phyloP scores from a whole-genome alignment of 2,797 vertebrate genomes.

The Cetoscarus ocellatus region DNA sequence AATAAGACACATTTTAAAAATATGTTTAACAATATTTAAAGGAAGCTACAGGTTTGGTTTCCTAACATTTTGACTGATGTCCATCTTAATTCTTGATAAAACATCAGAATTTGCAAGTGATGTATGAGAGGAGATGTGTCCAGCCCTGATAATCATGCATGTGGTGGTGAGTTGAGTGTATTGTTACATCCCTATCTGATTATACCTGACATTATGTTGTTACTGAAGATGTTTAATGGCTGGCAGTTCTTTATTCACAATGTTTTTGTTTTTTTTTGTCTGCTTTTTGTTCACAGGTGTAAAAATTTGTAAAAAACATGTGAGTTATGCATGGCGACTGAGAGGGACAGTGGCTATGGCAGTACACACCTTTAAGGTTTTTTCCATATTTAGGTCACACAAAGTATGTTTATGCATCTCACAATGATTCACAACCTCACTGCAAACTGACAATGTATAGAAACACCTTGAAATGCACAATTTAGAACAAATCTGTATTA shows the following conservation, averaged over 20 bases:
- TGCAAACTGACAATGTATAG: constrained; percentile 46
- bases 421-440: constrained; percentile 33
- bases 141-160: too few species aligned
- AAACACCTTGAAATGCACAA: constrained; percentile 53
- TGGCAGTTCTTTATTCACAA: constrained; percentile 4
- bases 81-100: too few species aligned
- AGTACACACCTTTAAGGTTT: constrained; percentile 18
- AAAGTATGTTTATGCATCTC: constrained; percentile 21
- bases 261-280: constrained; percentile 11
- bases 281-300: constrained; percentile 23
- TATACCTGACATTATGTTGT: constrained; percentile 3
- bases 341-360: constrained; percentile 31
- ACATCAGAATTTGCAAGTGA: too few species aligned
- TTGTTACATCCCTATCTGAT: background rate
- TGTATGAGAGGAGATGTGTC: too few species aligned
- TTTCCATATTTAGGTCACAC: constrained; percentile 38
- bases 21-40: too few species aligned
- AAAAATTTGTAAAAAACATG: constrained; percentile 29
- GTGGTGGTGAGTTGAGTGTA: too few species aligned
- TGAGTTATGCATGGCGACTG: constrained; percentile 54
- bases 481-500: constrained; percentile 65
- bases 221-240: background rate
- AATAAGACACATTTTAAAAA: too few species aligned
- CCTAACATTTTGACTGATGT: too few species aligned
- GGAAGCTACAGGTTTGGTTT: too few species aligned